Base-by-base conservation (phyloP, 1,140 invertebrate species). In the Listronotus bonariensis region DNA sequence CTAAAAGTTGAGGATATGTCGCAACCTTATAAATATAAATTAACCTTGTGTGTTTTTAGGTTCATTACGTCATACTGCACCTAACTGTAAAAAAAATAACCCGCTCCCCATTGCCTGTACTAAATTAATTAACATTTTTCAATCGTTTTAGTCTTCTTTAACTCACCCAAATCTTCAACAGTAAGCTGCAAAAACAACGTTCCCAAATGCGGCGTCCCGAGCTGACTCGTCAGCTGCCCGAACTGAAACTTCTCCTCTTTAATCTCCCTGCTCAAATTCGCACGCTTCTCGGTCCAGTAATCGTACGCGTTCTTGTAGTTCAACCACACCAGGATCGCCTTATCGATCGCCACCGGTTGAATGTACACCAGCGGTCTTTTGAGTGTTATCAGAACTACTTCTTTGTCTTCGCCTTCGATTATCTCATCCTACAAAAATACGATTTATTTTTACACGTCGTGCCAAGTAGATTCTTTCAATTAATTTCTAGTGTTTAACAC, bases 241-340 rank as follows among this genome's bases (percentile, higher is more conserved):
- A 89, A 87, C 11, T 89, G 88, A 31, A 92, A 87, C 75, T 89
- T 89, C 73, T 92, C 87, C 68, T 88, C 85, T 6, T 87, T 70
- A 3, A 87, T 85, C 77, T 96, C 91, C 68, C 90, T 92, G 72
- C 93, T 95, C 1, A 96, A 81, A 75, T 89, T 92, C 0, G 91
- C 87, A 17, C 95, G 80, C 79, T 98, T 96, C 76, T 98, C 96
- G 68, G 95, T 96, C 96, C 96, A 99, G 80, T 98, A 98, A 76
- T 98, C 96, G 74, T 98, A 98, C 0, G 96, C 96, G 80, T 97
- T 98, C 80, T 97, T 97, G 76, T 98, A 99, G 80, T 98, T 98
- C 43, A 98, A 81, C 96, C 96, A 98, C 8, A 98, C 95, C 0
- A 98, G 84, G 64, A 99, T 96, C 26, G 96, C 96, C 78, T 93